Percentiles rank a stretch among this genome's conserved stretches.
These are phyloP conservation scores for Leptodirus hochenwartii DNA, from an alignment of 2,888 invertebrate species.

Conservation along the genomic window DNA sequence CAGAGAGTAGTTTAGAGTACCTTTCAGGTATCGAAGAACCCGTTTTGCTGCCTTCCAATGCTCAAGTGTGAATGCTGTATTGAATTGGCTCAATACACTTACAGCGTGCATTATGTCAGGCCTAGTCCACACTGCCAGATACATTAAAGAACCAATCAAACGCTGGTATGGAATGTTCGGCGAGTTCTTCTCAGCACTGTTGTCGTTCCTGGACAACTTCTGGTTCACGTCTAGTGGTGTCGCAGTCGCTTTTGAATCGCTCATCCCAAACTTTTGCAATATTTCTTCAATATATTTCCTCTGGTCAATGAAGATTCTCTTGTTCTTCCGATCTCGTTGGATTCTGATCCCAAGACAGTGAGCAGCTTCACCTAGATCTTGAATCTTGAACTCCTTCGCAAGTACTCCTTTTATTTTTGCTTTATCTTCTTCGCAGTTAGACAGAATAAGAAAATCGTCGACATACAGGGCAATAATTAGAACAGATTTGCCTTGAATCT, in stretches of 20 bases:
- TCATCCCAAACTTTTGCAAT: slow-evolving; percentile 11
- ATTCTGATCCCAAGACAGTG: slow-evolving; percentile 7
- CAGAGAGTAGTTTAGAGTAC: slow-evolving; percentile 6
- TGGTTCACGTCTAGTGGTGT: slow-evolving; percentile 12
- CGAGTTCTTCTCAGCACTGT: neutral
- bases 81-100: slow-evolving; percentile 13
- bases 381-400: slow-evolving; percentile 7
- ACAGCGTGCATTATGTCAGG: slow-evolving; percentile 14
- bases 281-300: slow-evolving; percentile 11
- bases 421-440: slow-evolving; percentile 7
- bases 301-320: slow-evolving; percentile 7
- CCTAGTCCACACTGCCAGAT: slow-evolving; percentile 11
- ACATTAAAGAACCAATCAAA: slow-evolving; percentile 12
- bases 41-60: slow-evolving; percentile 8
- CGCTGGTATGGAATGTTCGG: slow-evolving; percentile 11
- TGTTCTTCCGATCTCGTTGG: too few relatives aligned
- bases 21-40: slow-evolving; percentile 7
- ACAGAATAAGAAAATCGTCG: slow-evolving; percentile 13
- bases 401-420: slow-evolving; percentile 4
- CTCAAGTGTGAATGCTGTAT: slow-evolving; percentile 10
- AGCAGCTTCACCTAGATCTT: slow-evolving; percentile 8
- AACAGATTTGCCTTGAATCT: slow-evolving; percentile 3
- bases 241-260: slow-evolving; percentile 8
- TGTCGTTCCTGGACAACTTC: slow-evolving; percentile 7
- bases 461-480: slow-evolving; percentile 11